Conservation (phyloP, 2,888 invertebrate species). For the Hydriomena furcata region DNA sequence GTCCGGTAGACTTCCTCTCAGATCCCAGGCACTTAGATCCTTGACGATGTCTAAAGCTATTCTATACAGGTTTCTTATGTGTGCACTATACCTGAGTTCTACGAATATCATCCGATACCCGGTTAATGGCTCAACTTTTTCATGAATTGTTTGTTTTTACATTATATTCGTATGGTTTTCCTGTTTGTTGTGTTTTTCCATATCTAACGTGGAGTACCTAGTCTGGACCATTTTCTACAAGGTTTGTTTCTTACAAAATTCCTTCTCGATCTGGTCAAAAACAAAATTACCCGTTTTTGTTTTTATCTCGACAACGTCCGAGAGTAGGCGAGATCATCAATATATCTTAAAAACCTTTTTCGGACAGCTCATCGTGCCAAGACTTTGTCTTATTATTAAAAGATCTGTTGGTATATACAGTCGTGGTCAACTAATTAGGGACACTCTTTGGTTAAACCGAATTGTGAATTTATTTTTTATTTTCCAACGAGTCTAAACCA, state of each 20-base stretch:
- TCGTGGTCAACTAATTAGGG: too few species aligned
- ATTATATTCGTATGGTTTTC: constrained; percentile 20
- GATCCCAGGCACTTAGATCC: too few species aligned
- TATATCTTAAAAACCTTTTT: constrained; percentile 5
- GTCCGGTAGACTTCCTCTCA: too few species aligned
- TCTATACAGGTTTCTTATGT: neutral
- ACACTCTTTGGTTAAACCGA: too few species aligned
- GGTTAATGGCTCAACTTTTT: constrained; percentile 21
- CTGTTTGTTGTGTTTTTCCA: constrained; percentile 26
- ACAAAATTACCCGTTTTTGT: neutral
- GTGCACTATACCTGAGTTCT: constrained; percentile 8
- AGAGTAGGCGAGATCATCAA: constrained; percentile 1
- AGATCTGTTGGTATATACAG: neutral
- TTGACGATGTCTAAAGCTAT: too few species aligned
- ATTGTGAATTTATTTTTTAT: too few species aligned
- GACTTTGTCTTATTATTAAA: neutral
- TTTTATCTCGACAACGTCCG: neutral
- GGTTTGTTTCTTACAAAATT: neutral
- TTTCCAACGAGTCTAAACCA: too few species aligned
- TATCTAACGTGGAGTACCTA: constrained; percentile 2
- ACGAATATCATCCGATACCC: constrained; percentile 14
- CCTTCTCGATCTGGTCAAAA: neutral
- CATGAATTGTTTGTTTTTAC: constrained; percentile 19
- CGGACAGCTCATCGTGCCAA: neutral
- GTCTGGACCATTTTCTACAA: neutral